Base-by-base conservation (phyloP, 2,113 vertebrate species). In the Nothobranchius kuhntae region DNA sequence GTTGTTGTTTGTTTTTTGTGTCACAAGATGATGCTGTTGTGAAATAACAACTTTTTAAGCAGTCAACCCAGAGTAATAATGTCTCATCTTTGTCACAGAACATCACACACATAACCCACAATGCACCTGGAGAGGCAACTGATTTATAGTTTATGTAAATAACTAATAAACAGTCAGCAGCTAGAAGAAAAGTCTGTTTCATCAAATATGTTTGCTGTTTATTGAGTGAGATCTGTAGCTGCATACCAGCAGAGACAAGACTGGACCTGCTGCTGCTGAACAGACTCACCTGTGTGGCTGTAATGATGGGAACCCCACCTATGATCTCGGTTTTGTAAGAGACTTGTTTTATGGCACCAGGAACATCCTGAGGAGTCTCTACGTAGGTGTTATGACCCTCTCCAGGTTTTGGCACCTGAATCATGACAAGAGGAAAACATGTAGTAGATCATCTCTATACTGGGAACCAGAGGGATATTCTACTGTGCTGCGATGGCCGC, bases 281-380 rank as follows among this genome's bases (percentile, higher is more conserved):
- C 44, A 45, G 10, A 45, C 44, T 45, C 44, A 98, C 96, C 96
- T 99, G 97, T 4, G 96, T 99, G 42, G 95, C 89, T 0, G 96
- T 99, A 68, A 95, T 95, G 87, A 99, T 96, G 10, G 97, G 96
- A 13, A 99, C 96, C 35, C 97, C 97, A 7, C 95, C 97, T 35
- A 99, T 94, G 78, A 99, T 99, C 81, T 99, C 96, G 0, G 95
- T 99, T 89, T 92, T 94, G 83, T 98, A 98, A 15, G 96, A 97
- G 55, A 97, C 93, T 71, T 96, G 96, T 68, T 98, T 98, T 86
- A 94, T 93, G 70, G 92, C 85, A 68, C 94, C 91, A 0, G 85
- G 83, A 17, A 85, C 82, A 52, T 98, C 96, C 66, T 90, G 86
- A 0, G 91, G 83, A 47, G 89, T 89, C 51, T 98, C 96, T 9